phyloP scores from a whole-genome alignment of 2,113 vertebrate species.

The Poicephalus meyeri region DNA sequence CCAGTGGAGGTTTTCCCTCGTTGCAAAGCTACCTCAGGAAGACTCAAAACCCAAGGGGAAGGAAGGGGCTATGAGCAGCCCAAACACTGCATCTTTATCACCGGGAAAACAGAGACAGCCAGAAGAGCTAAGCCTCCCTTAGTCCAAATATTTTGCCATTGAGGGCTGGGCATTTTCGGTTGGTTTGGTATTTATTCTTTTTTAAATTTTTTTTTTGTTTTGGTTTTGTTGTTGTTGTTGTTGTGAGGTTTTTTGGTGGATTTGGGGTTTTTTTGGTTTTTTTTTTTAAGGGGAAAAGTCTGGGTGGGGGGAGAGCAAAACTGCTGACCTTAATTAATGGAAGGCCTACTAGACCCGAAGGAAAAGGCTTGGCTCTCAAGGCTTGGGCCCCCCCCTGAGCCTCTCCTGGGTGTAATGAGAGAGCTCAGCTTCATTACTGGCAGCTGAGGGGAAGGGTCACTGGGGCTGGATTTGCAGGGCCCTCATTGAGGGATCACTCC shows the following conservation, averaged over 20 bases:
- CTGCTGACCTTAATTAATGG: constrained; percentile 83
- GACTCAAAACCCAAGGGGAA: background rate
- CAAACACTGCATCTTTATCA: background rate
- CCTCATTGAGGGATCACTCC: constrained; percentile 88
- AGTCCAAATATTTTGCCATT: constrained; percentile 64
- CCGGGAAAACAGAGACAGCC: background rate
- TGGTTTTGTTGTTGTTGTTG: background rate
- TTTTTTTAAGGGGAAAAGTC: background rate
- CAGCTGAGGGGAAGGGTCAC: constrained; percentile 90
- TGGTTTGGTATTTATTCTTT: background rate
- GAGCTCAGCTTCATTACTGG: constrained; percentile 82
- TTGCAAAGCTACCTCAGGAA: background rate
- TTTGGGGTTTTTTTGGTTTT: background rate
- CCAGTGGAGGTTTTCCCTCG: background rate
- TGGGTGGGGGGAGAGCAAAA: constrained; percentile 43
- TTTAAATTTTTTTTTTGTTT: background rate
- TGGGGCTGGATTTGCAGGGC: constrained; percentile 91
- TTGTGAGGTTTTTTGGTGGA: background rate
- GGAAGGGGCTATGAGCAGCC: background rate
- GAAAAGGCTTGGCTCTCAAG: constrained; percentile 81
- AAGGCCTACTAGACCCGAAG: constrained; percentile 77
- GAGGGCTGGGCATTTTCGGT: background rate
- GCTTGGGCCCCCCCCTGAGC: constrained; percentile 78
- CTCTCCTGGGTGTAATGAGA: constrained; percentile 86
- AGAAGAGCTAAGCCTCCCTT: constrained; percentile 37